These are phyloP conservation scores for Plagodis pulveraria DNA, from an alignment of 2,888 invertebrate genomes.

Conservation along the genomic window DNA sequence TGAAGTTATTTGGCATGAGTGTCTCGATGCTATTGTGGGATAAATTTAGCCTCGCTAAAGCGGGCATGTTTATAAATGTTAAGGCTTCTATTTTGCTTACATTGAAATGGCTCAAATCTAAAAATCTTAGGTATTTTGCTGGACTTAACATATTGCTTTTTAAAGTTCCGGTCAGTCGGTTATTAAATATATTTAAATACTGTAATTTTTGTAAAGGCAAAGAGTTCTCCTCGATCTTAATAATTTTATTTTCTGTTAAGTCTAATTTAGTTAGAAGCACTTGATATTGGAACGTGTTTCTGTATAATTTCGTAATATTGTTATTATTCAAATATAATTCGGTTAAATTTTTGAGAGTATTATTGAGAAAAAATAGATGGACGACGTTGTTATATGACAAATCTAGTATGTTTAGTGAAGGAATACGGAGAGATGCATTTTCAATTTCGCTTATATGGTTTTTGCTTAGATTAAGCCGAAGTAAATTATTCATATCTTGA, in stretches of 20 bases:
- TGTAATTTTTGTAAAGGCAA: constrained; percentile 66
- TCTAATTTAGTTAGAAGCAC: constrained; percentile 56
- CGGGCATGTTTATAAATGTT: constrained; percentile 62
- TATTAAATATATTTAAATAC: constrained; percentile 59
- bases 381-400: constrained; percentile 61
- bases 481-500: constrained; percentile 46
- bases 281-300: constrained; percentile 54
- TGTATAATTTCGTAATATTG: constrained; percentile 47
- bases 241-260: constrained; percentile 64
- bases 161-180: constrained; percentile 54
- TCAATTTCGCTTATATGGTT: constrained; percentile 58
- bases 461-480: constrained; percentile 59
- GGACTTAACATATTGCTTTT: constrained; percentile 60
- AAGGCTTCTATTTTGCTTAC: constrained; percentile 55
- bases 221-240: constrained; percentile 53
- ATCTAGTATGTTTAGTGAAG: constrained; percentile 54
- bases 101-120: constrained; percentile 64
- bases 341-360: constrained; percentile 51
- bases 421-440: constrained; percentile 51
- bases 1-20: constrained; percentile 62
- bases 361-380: constrained; percentile 54
- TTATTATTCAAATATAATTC: constrained; percentile 64
- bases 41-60: constrained; percentile 64
- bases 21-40: constrained; percentile 61
- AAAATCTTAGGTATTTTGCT: constrained; percentile 59